Base-by-base conservation (phyloP, 2,888 invertebrate genomes). In the Amphipoea lucens region DNA sequence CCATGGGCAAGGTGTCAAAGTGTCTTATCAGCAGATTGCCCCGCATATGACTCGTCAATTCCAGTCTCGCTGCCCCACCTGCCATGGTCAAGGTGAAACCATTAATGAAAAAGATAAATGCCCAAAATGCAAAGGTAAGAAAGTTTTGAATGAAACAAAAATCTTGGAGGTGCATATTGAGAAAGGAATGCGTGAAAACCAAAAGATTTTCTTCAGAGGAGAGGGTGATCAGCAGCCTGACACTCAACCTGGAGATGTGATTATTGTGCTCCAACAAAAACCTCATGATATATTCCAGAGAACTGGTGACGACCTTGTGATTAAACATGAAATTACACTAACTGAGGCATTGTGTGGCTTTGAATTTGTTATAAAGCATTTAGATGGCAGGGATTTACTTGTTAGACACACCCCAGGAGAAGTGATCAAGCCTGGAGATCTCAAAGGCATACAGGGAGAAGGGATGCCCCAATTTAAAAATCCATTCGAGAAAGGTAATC, bases 341-440 rank as follows among this genome's bases (percentile, higher is more conserved):
- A 98, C 98, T 4, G 99, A 99, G 94, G 99, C 99, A 23, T 96
- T 99, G 17, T 99, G 99, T 96, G 99, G 99, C 11, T 98, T 99
- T 94, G 97, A 97, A 80, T 98, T 98, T 95, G 97, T 98, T 72
- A 96, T 99, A n/a, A 98, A 98, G 92, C 99, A 99, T 95, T 97
- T 99, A 89, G 99, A 99, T 96, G 99, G 98, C 0, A 97, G 99
- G 71, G 98, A 98, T 91, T 96, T 99, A 82, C 97, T 99, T 75
- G 97, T 99, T 76, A 98, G 97, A 93, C 98, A 98, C 90, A 97
- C 98, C 74, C 97, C 98, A 9, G 99, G 99, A 29, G 97, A 98
- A 89, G 98, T 99, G 36, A 97, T 99, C 85, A 98, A 98, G 91
- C 99, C 99, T 76, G 98, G 98, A 93, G 97, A 97, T 92, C 95